These are phyloP conservation scores for Caenorhabditis becei DNA, from an alignment of 2,888 invertebrate species.

Conservation along the genomic window DNA sequence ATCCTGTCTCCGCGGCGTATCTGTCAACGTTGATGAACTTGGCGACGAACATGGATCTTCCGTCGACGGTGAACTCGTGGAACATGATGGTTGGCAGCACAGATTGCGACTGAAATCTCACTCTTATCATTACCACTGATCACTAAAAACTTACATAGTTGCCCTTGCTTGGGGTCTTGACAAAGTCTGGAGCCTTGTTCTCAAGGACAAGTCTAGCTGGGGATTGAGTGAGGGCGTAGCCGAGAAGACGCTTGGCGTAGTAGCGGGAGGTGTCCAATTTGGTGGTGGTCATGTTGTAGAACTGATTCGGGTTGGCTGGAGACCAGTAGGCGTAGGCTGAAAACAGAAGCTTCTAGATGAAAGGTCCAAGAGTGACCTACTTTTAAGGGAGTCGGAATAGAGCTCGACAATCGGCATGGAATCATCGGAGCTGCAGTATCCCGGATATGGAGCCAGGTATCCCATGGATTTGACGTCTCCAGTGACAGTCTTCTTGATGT, in stretches of 20 bases:
- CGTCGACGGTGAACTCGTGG: background rate
- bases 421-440: constrained; percentile 43
- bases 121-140: background rate
- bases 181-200: constrained; percentile 20
- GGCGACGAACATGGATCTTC: background rate
- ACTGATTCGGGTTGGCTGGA: constrained; percentile 19
- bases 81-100: constrained; percentile 4
- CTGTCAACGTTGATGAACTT: too few relatives aligned
- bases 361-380: too few relatives aligned
- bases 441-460: constrained; percentile 43
- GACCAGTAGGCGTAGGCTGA: constrained; percentile 40
- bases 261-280: constrained; percentile 5
- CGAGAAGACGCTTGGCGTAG: constrained; percentile 22
- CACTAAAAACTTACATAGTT: too few relatives aligned
- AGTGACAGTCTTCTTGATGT: background rate
- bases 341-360: too few relatives aligned
- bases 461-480: constrained; percentile 18
- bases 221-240: constrained; percentile 24
- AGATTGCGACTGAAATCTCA: constrained; percentile 31
- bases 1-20: too few relatives aligned
- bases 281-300: constrained; percentile 3
- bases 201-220: constrained; percentile 25
- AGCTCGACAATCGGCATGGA: constrained; percentile 33
- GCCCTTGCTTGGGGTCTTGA: background rate
- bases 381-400: too few relatives aligned